Conservation (phyloP, 2,797 vertebrate species). For the Emys orbicularis region DNA sequence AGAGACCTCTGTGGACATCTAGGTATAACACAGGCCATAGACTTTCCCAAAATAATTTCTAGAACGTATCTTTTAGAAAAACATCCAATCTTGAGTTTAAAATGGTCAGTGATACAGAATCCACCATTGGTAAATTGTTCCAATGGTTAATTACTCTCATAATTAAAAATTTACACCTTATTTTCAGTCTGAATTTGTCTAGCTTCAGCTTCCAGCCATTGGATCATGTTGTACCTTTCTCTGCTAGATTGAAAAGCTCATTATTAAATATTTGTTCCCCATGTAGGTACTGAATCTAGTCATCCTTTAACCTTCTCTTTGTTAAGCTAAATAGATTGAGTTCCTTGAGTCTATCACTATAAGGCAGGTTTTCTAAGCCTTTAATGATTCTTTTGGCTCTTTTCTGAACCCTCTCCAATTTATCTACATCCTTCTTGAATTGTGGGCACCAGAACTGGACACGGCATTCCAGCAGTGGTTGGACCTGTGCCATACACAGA, state of each 20-base stretch:
- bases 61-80: not conserved
- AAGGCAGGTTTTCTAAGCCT: too few species aligned
- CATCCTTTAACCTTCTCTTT: too few species aligned
- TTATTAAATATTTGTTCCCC: not conserved
- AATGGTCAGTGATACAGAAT: not conserved
- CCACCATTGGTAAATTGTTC: not conserved
- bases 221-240: not conserved
- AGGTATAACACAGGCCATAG: not conserved
- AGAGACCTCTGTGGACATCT: too few species aligned
- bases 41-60: not conserved
- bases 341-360: too few species aligned
- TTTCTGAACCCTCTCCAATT: too few species aligned
- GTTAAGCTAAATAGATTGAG: too few species aligned
- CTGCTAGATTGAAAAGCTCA: not conserved
- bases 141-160: not conserved
- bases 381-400: too few species aligned
- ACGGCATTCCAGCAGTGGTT: too few species aligned
- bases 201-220: not conserved
- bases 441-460: too few species aligned
- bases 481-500: too few species aligned
- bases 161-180: not conserved
- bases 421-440: too few species aligned
- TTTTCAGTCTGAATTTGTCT: not conserved
- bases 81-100: not conserved
- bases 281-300: not conserved